Evolutionary conservation across 2,797 vertebrate genomes (phyloP).

Genomic region (Spinus olivaceus): DNA sequence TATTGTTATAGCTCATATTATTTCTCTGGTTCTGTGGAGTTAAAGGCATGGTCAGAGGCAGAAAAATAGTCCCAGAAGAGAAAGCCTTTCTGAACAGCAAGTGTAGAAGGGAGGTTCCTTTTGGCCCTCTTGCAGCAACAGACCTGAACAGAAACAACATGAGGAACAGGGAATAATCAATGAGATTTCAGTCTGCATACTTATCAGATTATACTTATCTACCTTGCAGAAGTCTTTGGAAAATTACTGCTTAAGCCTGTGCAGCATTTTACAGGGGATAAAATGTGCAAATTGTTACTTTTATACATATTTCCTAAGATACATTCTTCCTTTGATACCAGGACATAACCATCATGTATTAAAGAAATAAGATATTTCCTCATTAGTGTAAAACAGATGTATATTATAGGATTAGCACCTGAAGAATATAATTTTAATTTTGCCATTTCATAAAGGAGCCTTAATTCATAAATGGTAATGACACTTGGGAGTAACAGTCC

Average conservation of each 20-base stretch:
- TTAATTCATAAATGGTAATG: slow-evolving; percentile 70
- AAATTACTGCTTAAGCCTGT: neutral
- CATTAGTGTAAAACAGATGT: slow-evolving; percentile 57
- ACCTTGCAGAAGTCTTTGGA: neutral
- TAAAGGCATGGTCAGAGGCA: neutral
- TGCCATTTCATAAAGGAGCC: slow-evolving; percentile 52
- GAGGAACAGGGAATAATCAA: neutral
- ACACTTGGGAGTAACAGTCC: slow-evolving; percentile 28
- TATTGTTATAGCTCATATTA: neutral
- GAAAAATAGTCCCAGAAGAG: neutral
- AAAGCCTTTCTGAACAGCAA: neutral
- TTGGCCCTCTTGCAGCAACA: neutral
- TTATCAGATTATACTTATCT: neutral
- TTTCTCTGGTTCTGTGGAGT: neutral
- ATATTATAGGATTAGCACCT: slow-evolving; percentile 33
- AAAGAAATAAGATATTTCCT: slow-evolving; percentile 32
- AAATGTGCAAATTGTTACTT: slow-evolving; percentile 6
- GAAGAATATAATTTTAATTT: slow-evolving; percentile 56
- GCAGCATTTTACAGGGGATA: neutral
- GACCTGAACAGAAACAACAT: neutral
- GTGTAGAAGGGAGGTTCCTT: accelerated
- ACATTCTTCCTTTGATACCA: slow-evolving; percentile 6
- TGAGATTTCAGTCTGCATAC: neutral
- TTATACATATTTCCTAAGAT: neutral
- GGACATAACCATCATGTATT: neutral